phyloP scores from a whole-genome alignment of 2,113 vertebrate species.

The Catagonus wagneri region DNA sequence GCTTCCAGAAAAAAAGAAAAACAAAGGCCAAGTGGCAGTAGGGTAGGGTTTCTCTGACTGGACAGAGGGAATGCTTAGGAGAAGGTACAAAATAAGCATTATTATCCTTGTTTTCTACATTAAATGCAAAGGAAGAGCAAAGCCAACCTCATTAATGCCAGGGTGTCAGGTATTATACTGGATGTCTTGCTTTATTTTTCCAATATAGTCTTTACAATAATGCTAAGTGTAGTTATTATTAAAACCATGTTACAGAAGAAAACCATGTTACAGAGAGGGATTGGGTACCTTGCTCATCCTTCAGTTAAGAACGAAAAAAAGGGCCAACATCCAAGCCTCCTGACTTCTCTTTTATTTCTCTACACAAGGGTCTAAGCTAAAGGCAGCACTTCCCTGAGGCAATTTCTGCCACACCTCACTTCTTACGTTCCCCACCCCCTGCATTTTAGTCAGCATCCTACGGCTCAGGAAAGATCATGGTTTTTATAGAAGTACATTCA shows the following conservation, averaged over 20 bases:
- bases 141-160: not conserved
- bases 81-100: not conserved
- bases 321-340: not conserved
- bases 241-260: not conserved
- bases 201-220: not conserved
- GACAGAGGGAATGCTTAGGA: not conserved
- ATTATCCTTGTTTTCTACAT: not conserved
- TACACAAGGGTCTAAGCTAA: not conserved
- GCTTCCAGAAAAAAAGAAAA: not conserved
- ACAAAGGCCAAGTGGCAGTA: accelerated
- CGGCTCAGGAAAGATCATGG: not conserved
- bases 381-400: not conserved
- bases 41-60: not conserved
- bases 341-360: not conserved
- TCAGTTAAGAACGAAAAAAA: not conserved
- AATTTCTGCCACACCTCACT: not conserved
- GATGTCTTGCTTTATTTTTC: not conserved
- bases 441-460: not conserved
- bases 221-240: not conserved
- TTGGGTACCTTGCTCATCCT: not conserved
- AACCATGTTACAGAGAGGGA: not conserved
- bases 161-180: not conserved
- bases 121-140: not conserved
- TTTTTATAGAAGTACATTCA: conserved; percentile 46
- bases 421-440: not conserved